Conservation (phyloP, 2,797 vertebrate species). For the Smutsia gigantea region DNA sequence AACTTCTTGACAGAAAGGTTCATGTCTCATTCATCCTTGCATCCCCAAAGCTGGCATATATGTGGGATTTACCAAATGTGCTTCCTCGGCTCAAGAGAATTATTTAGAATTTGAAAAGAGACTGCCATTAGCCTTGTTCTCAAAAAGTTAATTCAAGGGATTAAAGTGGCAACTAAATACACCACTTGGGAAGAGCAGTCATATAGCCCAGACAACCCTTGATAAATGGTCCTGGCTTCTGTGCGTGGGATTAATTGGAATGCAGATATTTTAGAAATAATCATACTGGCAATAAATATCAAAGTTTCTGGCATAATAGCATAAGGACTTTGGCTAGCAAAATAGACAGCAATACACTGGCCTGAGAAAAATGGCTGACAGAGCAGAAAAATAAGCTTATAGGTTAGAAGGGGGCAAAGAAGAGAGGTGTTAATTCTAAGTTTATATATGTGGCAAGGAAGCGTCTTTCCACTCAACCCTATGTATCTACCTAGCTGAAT, state of each 20-base stretch:
- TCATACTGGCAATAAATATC: neutral
- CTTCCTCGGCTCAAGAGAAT: neutral
- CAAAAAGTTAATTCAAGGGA: neutral
- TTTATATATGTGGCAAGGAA: neutral
- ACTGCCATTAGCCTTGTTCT: neutral
- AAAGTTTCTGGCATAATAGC: neutral
- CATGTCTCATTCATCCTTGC: neutral
- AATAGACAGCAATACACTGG: neutral
- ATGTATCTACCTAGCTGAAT: neutral
- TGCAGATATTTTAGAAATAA: conserved; percentile 18
- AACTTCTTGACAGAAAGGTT: neutral
- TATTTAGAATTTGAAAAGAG: neutral
- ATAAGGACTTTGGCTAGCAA: neutral
- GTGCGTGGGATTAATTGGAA: neutral
- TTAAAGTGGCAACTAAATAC: neutral
- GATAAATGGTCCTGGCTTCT: neutral
- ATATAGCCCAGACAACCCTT: neutral
- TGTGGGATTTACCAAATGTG: neutral
- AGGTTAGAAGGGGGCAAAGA: neutral
- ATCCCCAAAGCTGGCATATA: neutral
- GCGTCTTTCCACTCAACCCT: neutral
- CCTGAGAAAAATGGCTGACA: neutral
- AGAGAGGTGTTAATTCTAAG: neutral
- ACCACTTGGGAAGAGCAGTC: neutral
- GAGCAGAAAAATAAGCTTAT: neutral